Evolutionary conservation across 2,113 vertebrate genomes (phyloP), one percentile per base, ranked within the genome.

Genomic region (Platycercus adscitus): DNA sequence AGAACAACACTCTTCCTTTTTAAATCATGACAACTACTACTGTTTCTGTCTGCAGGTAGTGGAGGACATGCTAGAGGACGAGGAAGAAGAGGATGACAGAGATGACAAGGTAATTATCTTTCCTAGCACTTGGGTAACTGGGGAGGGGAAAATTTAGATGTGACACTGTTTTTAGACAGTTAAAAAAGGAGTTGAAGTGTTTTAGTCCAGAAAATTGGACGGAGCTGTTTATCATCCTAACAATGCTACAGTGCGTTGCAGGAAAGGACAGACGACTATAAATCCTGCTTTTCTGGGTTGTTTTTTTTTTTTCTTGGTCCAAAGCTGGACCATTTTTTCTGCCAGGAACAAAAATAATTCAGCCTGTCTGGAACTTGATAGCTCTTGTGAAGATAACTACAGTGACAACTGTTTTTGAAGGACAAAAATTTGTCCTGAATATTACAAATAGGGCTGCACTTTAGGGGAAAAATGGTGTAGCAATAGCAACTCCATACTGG

Each of bases 101-200:
- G 99, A 99, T 98, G 99, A 99, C 99, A 99, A 99, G 99, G 99
- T 99, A 99, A 99, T 99, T 99, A 99, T 99, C 98, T 98, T 98
- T 98, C 96, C 96, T 97, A 96, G 97, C 97, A 93, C 98, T 97
- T 96, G 94, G 96, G 98, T 98, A 97, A 97, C 98, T 98, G 94
- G 97, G 98, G 98, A 98, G 96, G 93, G 92, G 93, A 95, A 95
- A 98, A 98, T 98, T 98, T 97, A 98, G 97, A 98, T 97, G 97
- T 98, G 98, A 98, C 98, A 97, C 97, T 97, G 97, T 98, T 98
- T 97, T 98, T 98, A 98, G 97, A 98, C 98, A 98, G 98, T 98
- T 98, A 98, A 98, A 98, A 98, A 98, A 98, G 94, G 96, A 97
- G 91, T 97, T 97, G 97, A 98, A 98, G 97, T 97, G 97, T 97